Evolutionary conservation across 1,140 invertebrate species (phyloP).

Genomic region (Ostrea edulis): DNA sequence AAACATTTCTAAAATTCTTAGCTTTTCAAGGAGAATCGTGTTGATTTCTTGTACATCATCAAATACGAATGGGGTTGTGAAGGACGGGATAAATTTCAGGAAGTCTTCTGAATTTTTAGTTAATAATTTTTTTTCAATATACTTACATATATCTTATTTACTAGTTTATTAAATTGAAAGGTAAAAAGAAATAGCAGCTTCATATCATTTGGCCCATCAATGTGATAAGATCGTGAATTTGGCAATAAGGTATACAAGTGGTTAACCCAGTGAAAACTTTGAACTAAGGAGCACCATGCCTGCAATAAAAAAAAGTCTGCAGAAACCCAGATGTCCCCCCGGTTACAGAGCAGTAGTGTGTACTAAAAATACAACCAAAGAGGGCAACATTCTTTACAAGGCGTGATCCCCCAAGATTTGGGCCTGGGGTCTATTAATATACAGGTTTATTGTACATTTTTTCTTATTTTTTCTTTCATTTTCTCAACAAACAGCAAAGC

Average conservation of each 20-base stretch:
- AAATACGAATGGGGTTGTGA: background rate
- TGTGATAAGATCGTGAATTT: background rate
- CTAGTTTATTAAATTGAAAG: background rate
- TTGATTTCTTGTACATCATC: background rate
- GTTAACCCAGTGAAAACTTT: background rate
- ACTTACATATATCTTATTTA: background rate
- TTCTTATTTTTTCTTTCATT: background rate
- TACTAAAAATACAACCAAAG: background rate
- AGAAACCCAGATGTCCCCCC: background rate
- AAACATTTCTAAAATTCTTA: background rate
- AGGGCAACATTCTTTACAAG: background rate
- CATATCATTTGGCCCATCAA: background rate
- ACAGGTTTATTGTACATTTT: background rate
- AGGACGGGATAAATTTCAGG: no score
- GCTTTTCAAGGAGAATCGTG: background rate
- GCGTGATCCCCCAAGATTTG: background rate
- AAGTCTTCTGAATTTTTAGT: no score
- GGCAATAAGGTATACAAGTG: background rate
- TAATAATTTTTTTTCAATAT: background rate
- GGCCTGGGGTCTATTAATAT: no score
- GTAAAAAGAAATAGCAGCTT: background rate
- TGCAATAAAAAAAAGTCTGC: background rate
- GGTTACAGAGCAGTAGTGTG: background rate
- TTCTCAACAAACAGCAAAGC: background rate
- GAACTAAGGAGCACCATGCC: background rate